Base-by-base conservation (phyloP, 2,113 vertebrate species). In the Cavia aperea region DNA sequence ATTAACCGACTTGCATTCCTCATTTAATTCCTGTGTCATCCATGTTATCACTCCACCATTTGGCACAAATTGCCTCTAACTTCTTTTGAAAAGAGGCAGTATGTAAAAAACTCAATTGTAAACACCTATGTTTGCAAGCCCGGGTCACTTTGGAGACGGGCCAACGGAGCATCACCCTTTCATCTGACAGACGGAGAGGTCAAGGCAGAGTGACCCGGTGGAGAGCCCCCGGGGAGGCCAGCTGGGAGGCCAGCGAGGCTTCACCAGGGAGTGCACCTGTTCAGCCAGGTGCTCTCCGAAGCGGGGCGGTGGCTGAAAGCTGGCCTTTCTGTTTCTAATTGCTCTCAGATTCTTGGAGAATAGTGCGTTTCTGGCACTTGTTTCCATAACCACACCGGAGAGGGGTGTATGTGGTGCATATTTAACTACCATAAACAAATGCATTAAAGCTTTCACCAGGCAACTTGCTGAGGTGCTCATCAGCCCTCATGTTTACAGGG, bases 351-450 rank as follows among this genome's bases (percentile, higher is more conserved):
- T 95, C 93, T 93, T 93, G 90, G 94, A 84, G 29, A 93, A 81
- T 26, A 7, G 2, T 0, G 11, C 7, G 54, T 51, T 75, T 79
- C 92, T 95, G 93, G 89, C 79, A 3, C 66, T 81, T 43, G 70
- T 77, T 66, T 66, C 36, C 3, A 54, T 86, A 65, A 82, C 82
- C 36, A 43, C 1, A 1, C 79, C 6, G 51, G 60, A 94, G 89
- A 93, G 51, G 83, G 68, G 84, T 88, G 91, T 91, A 81, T 33
- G 46, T 63, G 70, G 75, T 87, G 70, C 77, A 89, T 92, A 91
- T 86, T 92, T 92, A 91, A 89, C 89, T 87, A 92, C 46, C 70
- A 51, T 39, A 89, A 95, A 46, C 93, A 93, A 87, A 88, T 91
- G 75, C n/a, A 87, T 56, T n/a, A 4, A 73, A 93, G 84, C 91